Evolutionary conservation across 2,888 invertebrate species (phyloP).

Genomic region (Orthonevra nobilis): DNA sequence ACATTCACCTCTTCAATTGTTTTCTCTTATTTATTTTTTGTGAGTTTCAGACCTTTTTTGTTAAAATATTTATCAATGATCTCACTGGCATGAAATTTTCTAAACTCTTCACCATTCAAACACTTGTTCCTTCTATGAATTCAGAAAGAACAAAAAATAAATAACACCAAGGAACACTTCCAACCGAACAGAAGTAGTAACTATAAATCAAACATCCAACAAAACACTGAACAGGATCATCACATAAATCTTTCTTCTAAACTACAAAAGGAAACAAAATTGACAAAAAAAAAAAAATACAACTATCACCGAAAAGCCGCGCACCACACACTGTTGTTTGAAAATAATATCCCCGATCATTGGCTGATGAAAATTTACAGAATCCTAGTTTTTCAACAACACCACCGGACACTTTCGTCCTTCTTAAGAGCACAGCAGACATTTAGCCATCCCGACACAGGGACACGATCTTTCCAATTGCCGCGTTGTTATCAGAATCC

Average conservation of each 20-base stretch:
- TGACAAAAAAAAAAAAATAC: conserved; percentile 5
- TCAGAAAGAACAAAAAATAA: conserved; percentile 8
- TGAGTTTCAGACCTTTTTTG: background rate
- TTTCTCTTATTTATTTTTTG: background rate
- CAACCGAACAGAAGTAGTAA: conserved; percentile 18
- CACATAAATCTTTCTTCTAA: conserved; percentile 60
- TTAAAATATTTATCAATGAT: conserved; percentile 24
- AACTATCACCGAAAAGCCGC: conserved; percentile 6
- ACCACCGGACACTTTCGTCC: conserved; percentile 11
- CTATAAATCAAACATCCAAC: conserved; percentile 65
- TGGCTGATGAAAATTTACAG: conserved; percentile 7
- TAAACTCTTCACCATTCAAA: conserved; percentile 16
- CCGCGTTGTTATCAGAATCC: conserved; percentile 27
- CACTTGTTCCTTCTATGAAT: conserved; percentile 49
- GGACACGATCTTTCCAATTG: conserved; percentile 46
- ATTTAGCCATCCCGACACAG: conserved; percentile 41
- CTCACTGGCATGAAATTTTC: conserved; percentile 43
- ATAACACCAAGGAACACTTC: conserved; percentile 1
- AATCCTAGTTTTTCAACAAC: background rate
- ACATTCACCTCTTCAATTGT: conserved; percentile 6
- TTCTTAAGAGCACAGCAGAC: conserved; percentile 19
- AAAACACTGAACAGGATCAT: conserved; percentile 53
- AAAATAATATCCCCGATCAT: conserved; percentile 15
- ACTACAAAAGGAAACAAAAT: conserved; percentile 6
- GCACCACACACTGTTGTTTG: background rate